A percentile compares a stretch with the other conserved stretches of the same genome.
Conservation (phyloP, 2,113 vertebrate species). For the Oreochromis tanganicae region DNA sequence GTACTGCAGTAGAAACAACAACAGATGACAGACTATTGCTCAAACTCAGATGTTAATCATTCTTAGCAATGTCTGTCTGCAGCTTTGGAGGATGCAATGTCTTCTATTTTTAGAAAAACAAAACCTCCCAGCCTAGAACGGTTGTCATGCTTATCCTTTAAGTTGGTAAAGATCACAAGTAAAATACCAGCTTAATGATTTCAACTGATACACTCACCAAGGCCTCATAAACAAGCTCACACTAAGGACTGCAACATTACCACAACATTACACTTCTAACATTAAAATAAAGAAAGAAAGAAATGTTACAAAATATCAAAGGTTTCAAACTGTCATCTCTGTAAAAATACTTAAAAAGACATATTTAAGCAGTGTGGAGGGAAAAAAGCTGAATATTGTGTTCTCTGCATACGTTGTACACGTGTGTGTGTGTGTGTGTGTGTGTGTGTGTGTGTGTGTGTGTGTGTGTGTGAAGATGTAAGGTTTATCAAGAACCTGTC, state of each 20-base stretch:
- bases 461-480: not conserved
- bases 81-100: not conserved
- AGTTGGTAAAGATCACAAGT: not conserved
- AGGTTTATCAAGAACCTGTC: not conserved
- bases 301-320: not conserved
- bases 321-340: not conserved
- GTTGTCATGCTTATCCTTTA: not conserved
- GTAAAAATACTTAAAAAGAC: not conserved
- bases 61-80: not conserved
- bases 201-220: not conserved
- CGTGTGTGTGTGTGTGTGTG: not conserved
- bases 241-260: not conserved
- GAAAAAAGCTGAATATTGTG: not conserved
- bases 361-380: not conserved
- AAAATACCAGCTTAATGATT: not conserved
- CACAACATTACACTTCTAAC: not conserved
- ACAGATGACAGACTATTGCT: not conserved
- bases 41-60: constrained; percentile 11
- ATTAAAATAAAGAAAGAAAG: not conserved
- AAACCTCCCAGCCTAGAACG: not conserved
- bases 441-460: not conserved
- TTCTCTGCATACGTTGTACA: not conserved
- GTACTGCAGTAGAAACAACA: not conserved
- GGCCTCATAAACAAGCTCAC: not conserved
- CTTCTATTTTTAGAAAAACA: constrained; percentile 17